A percentile compares a stretch with the other conserved stretches of the same genome.
Conservation (phyloP, 1,140 invertebrate genomes). For the Scaptodrosophila lebanonensis region DNA sequence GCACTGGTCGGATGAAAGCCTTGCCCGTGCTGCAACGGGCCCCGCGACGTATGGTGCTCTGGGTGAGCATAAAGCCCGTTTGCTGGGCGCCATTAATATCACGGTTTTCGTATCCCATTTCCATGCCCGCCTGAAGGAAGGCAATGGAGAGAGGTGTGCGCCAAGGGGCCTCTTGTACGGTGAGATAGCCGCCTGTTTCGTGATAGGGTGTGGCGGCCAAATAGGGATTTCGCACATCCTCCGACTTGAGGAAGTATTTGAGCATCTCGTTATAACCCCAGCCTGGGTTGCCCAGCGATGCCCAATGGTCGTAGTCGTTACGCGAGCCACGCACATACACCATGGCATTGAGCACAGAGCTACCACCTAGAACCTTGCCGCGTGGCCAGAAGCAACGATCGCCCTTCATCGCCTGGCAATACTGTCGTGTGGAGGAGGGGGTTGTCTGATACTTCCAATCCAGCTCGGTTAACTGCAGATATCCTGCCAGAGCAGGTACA, state of each 20-base stretch:
- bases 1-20: constrained; percentile 89
- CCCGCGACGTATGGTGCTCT: constrained; percentile 90
- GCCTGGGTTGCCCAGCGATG: constrained; percentile 88
- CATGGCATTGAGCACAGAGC: constrained; percentile 96
- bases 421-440: constrained; percentile 85
- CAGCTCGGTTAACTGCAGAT: constrained; percentile 86
- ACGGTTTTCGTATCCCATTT: constrained; percentile 87
- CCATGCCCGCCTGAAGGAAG: constrained; percentile 88
- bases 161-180: constrained; percentile 90
- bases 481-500: constrained; percentile 86
- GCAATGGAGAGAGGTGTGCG: constrained; percentile 87
- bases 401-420: constrained; percentile 89
- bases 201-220: constrained; percentile 86
- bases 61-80: constrained; percentile 90
- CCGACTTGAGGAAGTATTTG: constrained; percentile 92
- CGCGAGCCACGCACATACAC: constrained; percentile 95
- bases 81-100: constrained; percentile 90
- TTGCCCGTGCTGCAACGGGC: constrained; percentile 92
- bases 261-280: constrained; percentile 94
- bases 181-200: constrained; percentile 86
- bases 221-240: constrained; percentile 91
- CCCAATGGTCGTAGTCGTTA: constrained; percentile 95
- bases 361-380: constrained; percentile 93
- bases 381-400: constrained; percentile 92
- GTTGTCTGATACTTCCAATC: constrained; percentile 96